A percentile compares a stretch with the other conserved stretches of the same genome.
Conservation (phyloP, 2,888 invertebrate genomes). For the Drosophila mettleri region DNA sequence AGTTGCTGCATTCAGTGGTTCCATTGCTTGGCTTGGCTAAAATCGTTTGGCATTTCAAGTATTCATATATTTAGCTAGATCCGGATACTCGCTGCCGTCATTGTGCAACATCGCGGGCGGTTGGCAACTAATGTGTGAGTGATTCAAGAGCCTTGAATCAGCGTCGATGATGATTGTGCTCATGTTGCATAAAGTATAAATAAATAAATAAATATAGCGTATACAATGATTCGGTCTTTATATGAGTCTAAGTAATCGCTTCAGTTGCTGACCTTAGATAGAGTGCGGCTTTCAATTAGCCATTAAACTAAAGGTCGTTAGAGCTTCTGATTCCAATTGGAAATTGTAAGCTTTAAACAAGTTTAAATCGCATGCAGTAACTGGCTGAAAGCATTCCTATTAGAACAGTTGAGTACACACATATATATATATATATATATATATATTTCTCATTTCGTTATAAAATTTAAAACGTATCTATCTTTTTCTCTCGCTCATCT, state of each 20-base stretch:
- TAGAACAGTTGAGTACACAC: not conserved
- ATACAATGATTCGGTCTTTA: conserved; percentile 2
- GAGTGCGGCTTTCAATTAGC: conserved; percentile 57
- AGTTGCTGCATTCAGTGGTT: not conserved
- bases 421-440: not conserved
- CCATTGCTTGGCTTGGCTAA: not conserved
- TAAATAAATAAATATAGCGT: not conserved
- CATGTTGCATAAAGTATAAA: not conserved
- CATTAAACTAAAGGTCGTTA: conserved; percentile 46
- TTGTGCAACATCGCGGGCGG: conserved; percentile 3
- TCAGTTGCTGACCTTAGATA: conserved; percentile 53
- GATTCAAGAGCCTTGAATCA: conserved; percentile 2
- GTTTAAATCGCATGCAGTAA: conserved; percentile 2
- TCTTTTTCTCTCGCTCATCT: not conserved
- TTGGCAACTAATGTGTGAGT: not conserved
- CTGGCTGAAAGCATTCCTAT: not conserved
- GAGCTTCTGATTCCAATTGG: conserved; percentile 2
- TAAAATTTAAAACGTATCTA: not conserved
- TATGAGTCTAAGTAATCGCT: conserved; percentile 51
- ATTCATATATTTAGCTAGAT: conserved; percentile 38
- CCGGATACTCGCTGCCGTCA: conserved; percentile 48
- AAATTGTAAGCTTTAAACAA: not conserved
- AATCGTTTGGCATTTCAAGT: conserved; percentile 21
- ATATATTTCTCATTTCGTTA: not conserved
- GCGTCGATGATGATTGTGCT: not conserved